Evolutionary conservation across 2,888 invertebrate species (phyloP).

Genomic region (Seira sanloemensis): DNA sequence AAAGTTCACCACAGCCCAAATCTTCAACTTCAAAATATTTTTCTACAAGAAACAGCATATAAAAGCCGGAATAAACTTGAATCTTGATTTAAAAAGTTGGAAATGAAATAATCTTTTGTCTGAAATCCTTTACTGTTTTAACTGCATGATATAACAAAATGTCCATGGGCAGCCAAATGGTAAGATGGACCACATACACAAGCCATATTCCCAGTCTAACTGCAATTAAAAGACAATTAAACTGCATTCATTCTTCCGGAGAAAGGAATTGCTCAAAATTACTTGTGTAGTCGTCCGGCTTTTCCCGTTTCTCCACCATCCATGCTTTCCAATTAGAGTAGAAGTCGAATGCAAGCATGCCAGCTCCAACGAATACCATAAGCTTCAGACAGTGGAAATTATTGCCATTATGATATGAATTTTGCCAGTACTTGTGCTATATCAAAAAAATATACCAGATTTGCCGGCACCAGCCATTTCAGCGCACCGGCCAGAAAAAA

Average conservation of each 20-base stretch:
- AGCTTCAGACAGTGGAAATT: conserved; percentile 13
- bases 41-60: conserved; percentile 23
- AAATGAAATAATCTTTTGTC: too few species aligned
- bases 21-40: conserved; percentile 25
- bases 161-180: conserved; percentile 24
- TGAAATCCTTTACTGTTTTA: too few species aligned
- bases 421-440: background rate
- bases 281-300: background rate
- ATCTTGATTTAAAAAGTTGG: too few species aligned
- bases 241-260: too few species aligned
- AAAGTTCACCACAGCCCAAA: conserved; percentile 36
- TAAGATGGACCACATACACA: conserved; percentile 27
- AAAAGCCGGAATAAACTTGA: too few species aligned
- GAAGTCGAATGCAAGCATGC: conserved; percentile 30
- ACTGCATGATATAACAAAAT: conserved; percentile 30
- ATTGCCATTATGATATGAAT: background rate
- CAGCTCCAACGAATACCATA: conserved; percentile 33
- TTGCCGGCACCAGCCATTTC: conserved; percentile 30
- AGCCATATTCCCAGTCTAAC: conserved; percentile 41
- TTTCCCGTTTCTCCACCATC: conserved; percentile 10
- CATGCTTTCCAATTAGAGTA: conserved; percentile 33
- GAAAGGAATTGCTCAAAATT: background rate
- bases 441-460: conserved; percentile 2
- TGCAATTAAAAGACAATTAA: too few species aligned
- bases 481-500: conserved; percentile 53